These are phyloP conservation scores for Dione vanillae DNA, from an alignment of 2,888 invertebrate species.

Conservation along the genomic window DNA sequence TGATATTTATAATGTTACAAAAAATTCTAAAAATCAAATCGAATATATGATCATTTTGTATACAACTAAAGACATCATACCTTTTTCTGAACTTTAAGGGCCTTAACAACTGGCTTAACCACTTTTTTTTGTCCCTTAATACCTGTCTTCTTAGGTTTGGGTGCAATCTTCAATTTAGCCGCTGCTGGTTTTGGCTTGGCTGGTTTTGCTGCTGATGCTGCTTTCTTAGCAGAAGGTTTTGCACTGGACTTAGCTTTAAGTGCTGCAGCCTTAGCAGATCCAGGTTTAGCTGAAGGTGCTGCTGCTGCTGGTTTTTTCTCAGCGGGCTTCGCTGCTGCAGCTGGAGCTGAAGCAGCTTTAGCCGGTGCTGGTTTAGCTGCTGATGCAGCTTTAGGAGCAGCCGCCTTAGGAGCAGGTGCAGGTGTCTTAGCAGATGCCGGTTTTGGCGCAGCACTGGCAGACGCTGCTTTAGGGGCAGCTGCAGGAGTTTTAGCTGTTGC, in stretches of 20 bases:
- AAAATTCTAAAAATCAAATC: too few relatives aligned
- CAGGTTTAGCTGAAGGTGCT: constrained; percentile 78
- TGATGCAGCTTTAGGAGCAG: constrained; percentile 76
- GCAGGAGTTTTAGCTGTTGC: constrained; percentile 75
- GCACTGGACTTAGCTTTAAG: constrained; percentile 80
- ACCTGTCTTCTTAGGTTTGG: constrained; percentile 83
- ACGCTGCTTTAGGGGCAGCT: constrained; percentile 73
- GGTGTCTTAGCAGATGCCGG: constrained; percentile 72
- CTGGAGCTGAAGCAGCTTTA: constrained; percentile 72
- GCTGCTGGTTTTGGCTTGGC: constrained; percentile 80
- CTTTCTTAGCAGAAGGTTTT: constrained; percentile 80
- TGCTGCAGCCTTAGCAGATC: constrained; percentile 80
- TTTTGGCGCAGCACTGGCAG: constrained; percentile 62
- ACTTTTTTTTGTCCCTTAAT: constrained; percentile 83
- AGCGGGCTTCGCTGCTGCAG: constrained; percentile 65
- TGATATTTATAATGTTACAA: not conserved
- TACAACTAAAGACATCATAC: constrained; percentile 79
- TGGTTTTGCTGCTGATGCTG: constrained; percentile 75
- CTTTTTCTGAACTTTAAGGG: constrained; percentile 94
- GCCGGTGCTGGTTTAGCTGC: constrained; percentile 77
- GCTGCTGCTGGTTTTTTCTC: constrained; percentile 71
- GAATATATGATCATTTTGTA: too few relatives aligned
- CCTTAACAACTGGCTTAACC: constrained; percentile 87
- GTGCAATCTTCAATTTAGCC: constrained; percentile 79
- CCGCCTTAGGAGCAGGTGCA: constrained; percentile 74